Conservation (phyloP, 2,797 vertebrate genomes). For the Sparidentex hasta region DNA sequence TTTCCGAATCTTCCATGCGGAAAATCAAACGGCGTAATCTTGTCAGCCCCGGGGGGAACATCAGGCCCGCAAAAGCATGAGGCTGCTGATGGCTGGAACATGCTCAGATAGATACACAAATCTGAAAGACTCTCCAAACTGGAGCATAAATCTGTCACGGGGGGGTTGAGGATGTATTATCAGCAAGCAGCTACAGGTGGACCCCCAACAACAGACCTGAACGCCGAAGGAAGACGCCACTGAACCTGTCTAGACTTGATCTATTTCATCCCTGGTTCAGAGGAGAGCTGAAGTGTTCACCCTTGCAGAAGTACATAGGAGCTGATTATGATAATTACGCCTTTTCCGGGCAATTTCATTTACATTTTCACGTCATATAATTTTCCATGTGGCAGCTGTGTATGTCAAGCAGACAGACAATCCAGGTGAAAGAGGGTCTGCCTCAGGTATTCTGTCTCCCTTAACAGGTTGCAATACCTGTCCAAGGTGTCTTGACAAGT, state of each 20-base stretch:
- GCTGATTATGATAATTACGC: conserved; percentile 76
- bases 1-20: conserved; percentile 33
- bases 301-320: conserved; percentile 66
- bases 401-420: conserved; percentile 23
- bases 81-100: neutral
- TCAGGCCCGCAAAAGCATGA: conserved; percentile 1
- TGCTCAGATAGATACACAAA: neutral
- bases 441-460: neutral
- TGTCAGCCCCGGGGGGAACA: conserved; percentile 9
- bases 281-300: conserved; percentile 52
- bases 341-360: conserved; percentile 68
- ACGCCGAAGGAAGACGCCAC: conserved; percentile 8
- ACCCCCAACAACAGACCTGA: conserved; percentile 22
- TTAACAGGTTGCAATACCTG: neutral
- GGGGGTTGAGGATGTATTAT: conserved; percentile 15
- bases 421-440: neutral
- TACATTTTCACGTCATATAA: conserved; percentile 31
- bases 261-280: conserved; percentile 45
- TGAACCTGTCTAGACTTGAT: conserved; percentile 23
- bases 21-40: conserved; percentile 45
- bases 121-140: conserved; percentile 7
- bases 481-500: neutral
- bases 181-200: conserved; percentile 5
- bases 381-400: conserved; percentile 41
- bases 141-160: conserved; percentile 18